A percentile compares a stretch with the other conserved stretches of the same genome.
phyloP scores from a whole-genome alignment of 2,113 vertebrate genomes.

The Plectropomus leopardus region DNA sequence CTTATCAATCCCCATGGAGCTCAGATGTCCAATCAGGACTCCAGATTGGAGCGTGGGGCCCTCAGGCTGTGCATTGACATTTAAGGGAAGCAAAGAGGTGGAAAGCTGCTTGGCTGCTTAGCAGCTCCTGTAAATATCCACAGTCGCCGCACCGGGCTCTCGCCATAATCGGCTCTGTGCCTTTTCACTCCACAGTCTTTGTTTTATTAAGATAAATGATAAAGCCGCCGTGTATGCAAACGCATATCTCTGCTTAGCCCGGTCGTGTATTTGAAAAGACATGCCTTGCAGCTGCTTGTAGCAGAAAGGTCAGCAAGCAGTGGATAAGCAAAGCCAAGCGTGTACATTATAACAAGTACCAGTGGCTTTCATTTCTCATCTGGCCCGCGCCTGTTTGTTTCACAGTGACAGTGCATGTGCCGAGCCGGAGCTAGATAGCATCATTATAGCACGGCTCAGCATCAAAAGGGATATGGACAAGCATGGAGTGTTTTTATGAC shows the following conservation, averaged over 20 bases:
- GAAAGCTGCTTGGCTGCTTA: conserved; percentile 76
- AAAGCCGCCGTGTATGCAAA: conserved; percentile 63
- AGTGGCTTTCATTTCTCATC: conserved; percentile 71
- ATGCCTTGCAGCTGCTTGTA: conserved; percentile 68
- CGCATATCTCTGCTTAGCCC: conserved; percentile 64
- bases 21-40: conserved; percentile 76
- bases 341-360: conserved; percentile 67
- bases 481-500: conserved; percentile 62
- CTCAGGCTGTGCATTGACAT: conserved; percentile 80
- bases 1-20: conserved; percentile 69
- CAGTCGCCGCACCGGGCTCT: conserved; percentile 16
- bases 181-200: conserved; percentile 63
- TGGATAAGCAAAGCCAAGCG: conserved; percentile 70
- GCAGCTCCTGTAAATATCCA: conserved; percentile 74
- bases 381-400: conserved; percentile 56
- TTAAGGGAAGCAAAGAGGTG: conserved; percentile 74
- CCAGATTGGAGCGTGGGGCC: conserved; percentile 54
- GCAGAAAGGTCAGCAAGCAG: conserved; percentile 76
- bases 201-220: conserved; percentile 85
- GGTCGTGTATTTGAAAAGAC: conserved; percentile 67
- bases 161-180: conserved; percentile 56
- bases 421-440: conserved; percentile 50
- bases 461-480: conserved; percentile 42
- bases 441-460: conserved; percentile 59
- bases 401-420: conserved; percentile 45